A percentile compares a stretch with the other conserved stretches of the same genome.
phyloP scores from a whole-genome alignment of 2,888 invertebrate species.

The Lasioglossum malachurum region DNA sequence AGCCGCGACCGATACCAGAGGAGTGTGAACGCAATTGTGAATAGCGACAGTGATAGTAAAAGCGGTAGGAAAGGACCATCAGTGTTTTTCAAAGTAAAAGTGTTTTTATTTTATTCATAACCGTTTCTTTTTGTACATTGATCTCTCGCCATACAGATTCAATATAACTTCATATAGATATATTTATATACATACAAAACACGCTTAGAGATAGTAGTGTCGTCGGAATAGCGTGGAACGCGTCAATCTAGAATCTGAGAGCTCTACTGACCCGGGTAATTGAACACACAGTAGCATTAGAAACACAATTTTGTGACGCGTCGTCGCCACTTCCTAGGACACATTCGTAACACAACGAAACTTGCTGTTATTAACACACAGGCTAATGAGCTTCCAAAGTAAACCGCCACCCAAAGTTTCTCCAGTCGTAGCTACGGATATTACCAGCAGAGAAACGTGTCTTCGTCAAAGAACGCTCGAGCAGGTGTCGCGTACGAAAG shows the following conservation, averaged over 20 bases:
- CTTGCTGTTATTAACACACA: not conserved
- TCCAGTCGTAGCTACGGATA: slow-evolving; percentile 21
- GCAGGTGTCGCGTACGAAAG: slow-evolving; percentile 16
- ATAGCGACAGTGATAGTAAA: slow-evolving; percentile 46
- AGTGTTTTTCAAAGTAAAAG: slow-evolving; percentile 35
- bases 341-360: not conserved
- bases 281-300: not conserved
- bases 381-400: not conserved
- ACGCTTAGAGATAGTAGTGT: slow-evolving; percentile 35
- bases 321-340: not conserved
- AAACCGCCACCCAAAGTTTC: slow-evolving; percentile 15
- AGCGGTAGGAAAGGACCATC: slow-evolving; percentile 51
- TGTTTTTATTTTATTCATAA: slow-evolving; percentile 50
- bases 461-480: slow-evolving; percentile 24
- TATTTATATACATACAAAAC: slow-evolving; percentile 41
- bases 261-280: not conserved
- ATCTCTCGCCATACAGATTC: slow-evolving; percentile 56
- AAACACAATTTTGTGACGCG: not conserved
- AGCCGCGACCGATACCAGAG: not conserved
- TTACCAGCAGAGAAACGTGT: slow-evolving; percentile 24
- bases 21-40: slow-evolving; percentile 9
- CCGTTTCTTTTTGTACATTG: slow-evolving; percentile 46
- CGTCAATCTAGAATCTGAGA: slow-evolving; percentile 1
- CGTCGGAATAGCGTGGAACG: slow-evolving; percentile 9
- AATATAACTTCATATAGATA: slow-evolving; percentile 39